Conservation (phyloP, 2,888 invertebrate genomes). For the Thysanoteuthis rhombus region DNA sequence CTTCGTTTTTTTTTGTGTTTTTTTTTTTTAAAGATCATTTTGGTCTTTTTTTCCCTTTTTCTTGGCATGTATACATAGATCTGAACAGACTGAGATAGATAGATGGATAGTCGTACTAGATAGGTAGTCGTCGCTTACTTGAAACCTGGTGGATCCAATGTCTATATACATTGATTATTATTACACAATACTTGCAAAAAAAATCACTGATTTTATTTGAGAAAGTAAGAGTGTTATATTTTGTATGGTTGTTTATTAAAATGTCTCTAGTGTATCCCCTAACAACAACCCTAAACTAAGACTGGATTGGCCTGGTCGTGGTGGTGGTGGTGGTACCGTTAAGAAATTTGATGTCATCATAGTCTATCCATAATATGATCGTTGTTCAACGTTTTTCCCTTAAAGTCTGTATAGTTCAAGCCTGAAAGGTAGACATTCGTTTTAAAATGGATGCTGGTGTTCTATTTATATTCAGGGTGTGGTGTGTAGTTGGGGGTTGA, state of each 20-base stretch:
- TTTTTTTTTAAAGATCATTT: background rate
- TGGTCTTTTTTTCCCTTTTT: background rate
- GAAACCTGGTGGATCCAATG: too few species aligned
- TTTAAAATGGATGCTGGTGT: constrained; percentile 12
- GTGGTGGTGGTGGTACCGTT: too few species aligned
- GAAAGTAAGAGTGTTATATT: background rate
- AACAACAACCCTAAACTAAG: background rate
- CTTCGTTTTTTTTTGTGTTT: background rate
- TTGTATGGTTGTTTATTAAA: background rate
- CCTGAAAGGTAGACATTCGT: background rate
- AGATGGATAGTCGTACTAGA: too few species aligned
- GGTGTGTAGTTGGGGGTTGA: background rate
- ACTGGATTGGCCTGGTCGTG: background rate
- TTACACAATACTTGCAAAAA: background rate
- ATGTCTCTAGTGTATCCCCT: background rate
- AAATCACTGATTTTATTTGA: background rate
- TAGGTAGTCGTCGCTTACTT: too few species aligned
- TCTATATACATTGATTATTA: too few species aligned
- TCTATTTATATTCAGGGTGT: background rate
- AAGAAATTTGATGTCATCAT: background rate
- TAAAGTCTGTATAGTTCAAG: background rate
- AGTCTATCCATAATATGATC: background rate
- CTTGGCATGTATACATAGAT: background rate
- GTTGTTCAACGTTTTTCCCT: background rate
- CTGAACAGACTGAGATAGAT: background rate